phyloP scores from a whole-genome alignment of 2,113 vertebrate genomes.

The Ptyas mucosa region DNA sequence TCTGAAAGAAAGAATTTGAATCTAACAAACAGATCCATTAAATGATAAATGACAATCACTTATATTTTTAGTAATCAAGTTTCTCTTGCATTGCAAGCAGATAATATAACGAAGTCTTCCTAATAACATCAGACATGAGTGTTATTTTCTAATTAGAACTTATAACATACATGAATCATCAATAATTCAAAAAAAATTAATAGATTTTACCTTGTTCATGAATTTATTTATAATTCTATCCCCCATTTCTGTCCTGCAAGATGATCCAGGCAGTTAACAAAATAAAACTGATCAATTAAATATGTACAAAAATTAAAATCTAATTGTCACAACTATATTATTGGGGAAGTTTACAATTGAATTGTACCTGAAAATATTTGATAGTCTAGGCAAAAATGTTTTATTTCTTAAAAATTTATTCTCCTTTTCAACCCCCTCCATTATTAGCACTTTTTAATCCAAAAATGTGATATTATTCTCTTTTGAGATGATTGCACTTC shows the following conservation, averaged over 20 bases:
- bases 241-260: not conserved
- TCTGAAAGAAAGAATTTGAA: slow-evolving; percentile 64
- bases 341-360: not conserved
- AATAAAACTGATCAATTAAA: not conserved
- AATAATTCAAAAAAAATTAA: not conserved
- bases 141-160: not conserved
- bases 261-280: not conserved
- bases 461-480: not conserved
- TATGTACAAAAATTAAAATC: not conserved
- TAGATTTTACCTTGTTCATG: not conserved
- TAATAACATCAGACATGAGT: not conserved
- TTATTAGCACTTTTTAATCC: not conserved
- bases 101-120: not conserved
- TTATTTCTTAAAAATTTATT: not conserved
- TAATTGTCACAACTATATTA: not conserved
- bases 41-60: not conserved
- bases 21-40: not conserved
- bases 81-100: not conserved
- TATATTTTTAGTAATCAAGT: not conserved
- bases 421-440: not conserved
- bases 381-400: not conserved
- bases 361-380: not conserved
- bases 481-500: not conserved
- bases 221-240: not conserved
- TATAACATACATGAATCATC: not conserved